Evolutionary conservation across 2,797 vertebrate genomes (phyloP), one percentile per base, ranked within the genome.

Genomic region (Scomberomorus guttatus): DNA sequence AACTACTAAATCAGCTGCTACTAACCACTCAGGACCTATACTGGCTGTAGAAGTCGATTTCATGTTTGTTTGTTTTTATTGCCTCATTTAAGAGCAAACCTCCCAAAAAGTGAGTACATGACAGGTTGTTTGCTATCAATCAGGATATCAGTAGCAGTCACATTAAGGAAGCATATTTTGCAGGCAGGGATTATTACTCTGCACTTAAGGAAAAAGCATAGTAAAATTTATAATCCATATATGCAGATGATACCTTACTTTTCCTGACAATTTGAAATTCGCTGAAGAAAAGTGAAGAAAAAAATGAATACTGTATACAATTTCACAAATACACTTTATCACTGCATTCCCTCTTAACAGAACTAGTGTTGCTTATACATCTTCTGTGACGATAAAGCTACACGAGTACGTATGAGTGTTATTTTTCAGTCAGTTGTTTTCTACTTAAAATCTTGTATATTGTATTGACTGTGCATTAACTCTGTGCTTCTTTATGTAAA

Each of bases 21-120:
- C 82, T 88, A 77, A 88, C 83, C 79, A 69, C 94, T 95, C 94
- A 94, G 94, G 94, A 90, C 63, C 59, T 29, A 48, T 17, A 51
- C 58, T 52, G 81, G 54, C 66, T 78, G 44, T n/a, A 73, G 57
- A 72, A 24, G 34, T 62, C 8, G 6, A 71, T 55, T 54, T 65
- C 66, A 57, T 37, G 0, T 29, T 29, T n/a, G n/a, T 39, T 14
- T 80, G 69, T 51, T 69, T 56, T 44, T 20, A n/a, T 42, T 15
- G 34, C 20, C 60, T 6, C 5, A 12, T 27, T 13, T 32, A 34
- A 50, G 24, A 56, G 34, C 25, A 29, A 25, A 42, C 8, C 18
- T 62, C 48, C 68, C 5, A 34, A 34, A 56, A 29, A 20, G 1
- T 46, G 5, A 27, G 4, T 46, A 44, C 17, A 48, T 42, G 51